phyloP scores from a whole-genome alignment of 2,797 vertebrate genomes.

The Notolabrus celidotus region DNA sequence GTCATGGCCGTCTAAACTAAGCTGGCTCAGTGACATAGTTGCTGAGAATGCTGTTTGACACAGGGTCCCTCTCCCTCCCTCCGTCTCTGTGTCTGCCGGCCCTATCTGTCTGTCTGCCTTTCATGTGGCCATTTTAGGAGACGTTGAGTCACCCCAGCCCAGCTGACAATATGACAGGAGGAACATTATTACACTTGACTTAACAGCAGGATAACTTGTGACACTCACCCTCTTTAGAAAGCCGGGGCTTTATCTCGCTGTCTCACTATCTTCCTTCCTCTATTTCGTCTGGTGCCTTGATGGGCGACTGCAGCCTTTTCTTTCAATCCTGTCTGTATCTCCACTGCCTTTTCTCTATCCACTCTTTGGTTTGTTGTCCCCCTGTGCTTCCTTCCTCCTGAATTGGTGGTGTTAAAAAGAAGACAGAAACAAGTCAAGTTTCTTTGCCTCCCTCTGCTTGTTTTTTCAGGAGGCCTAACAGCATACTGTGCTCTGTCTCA shows the following conservation, averaged over 20 bases:
- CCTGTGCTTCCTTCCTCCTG: constrained; percentile 70
- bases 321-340: constrained; percentile 46
- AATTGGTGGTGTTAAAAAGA: constrained; percentile 55
- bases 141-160: constrained; percentile 64
- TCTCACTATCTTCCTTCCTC: constrained; percentile 47
- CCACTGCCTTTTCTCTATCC: constrained; percentile 27
- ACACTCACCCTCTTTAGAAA: constrained; percentile 72
- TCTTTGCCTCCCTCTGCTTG: constrained; percentile 47
- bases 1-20: constrained; percentile 62
- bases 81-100: constrained; percentile 29
- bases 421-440: constrained; percentile 55
- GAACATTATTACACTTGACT: constrained; percentile 41
- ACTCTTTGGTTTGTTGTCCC: constrained; percentile 33
- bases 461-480: constrained; percentile 48
- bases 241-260: constrained; percentile 43
- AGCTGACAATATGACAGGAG: constrained; percentile 67
- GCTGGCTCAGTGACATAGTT: constrained; percentile 74
- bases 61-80: constrained; percentile 56
- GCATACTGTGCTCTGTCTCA: constrained; percentile 36
- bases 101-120: constrained; percentile 43
- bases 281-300: constrained; percentile 45
- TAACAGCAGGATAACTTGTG: constrained; percentile 65
- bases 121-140: constrained; percentile 81
- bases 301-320: constrained; percentile 27
- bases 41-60: constrained; percentile 81